Base-by-base conservation (phyloP, 2,888 invertebrate species). In the Trissoscelio sp. region DNA sequence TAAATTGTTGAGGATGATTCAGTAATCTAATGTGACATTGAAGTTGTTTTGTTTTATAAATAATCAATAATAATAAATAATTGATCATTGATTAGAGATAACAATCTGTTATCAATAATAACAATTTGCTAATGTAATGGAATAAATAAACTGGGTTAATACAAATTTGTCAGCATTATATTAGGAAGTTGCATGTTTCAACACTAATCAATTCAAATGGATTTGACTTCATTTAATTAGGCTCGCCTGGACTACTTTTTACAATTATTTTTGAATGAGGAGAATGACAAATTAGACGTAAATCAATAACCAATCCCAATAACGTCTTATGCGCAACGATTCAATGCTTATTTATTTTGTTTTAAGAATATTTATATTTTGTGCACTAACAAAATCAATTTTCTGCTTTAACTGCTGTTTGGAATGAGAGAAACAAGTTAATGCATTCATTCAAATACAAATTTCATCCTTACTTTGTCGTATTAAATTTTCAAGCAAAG, bases 201-300 rank as follows among this genome's bases (percentile, higher is more conserved):
- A 46, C 46, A 16, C 31, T 46, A 46, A 46, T 62, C n/a, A 62
- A 46, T 62, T 64, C 24, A 64, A 48, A 64, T 48, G 28, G 48
- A 44, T 37, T 34, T 37, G 31, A 46, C 14, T 62, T 62, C 48
- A 18, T 48, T 62, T 12, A 42, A 48, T 34, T 64, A 46, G 3
- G 12, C 31, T 44, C 11, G 48, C 12, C 5, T 48, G 20, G 37
- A 48, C 48, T 64, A 64, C 64, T 46, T 62, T 46, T 62, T 31
- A 12, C 14, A 62, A 14, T 46, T 46, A 62, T 62, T 62, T 62
- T 18, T n/a, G 3, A 53, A 7, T 7, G n/a, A 0, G 3, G 28
- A 46, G 46, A n/a, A n/a, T 18, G 14, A 48, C 48, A 14, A 48
- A 48, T 64, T 31, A 3, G 4, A 14, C 24, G 16, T 14, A 24